Evolutionary conservation across 1,140 invertebrate genomes (phyloP), one percentile per base, ranked within the genome.

Genomic region (Himalopsyche phryganea): DNA sequence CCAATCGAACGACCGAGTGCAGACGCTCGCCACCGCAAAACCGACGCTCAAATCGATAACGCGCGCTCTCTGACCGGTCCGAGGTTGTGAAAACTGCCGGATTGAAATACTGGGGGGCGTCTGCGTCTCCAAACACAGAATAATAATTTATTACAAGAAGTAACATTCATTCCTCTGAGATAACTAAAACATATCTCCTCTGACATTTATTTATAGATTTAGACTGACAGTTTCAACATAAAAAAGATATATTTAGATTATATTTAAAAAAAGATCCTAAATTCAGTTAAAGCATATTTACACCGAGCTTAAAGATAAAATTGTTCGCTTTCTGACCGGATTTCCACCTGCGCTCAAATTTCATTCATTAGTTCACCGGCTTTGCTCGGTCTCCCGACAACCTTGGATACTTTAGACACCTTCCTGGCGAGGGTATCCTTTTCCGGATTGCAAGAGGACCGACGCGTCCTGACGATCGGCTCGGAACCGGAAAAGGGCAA

Each of bases 401-500:
- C 58, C 60, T 62, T 66, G 36, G 32, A 52, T 17, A 58, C 44
- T 54, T 58, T 63, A 14, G 49, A 53, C 32, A 66, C 38, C 63
- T 65, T 67, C 45, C 63, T 65, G 11, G 11, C 62, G 19, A 53
- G 19, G 1, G 65, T 40, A 7, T 51, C 47, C 41, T 41, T 40
- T 15, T 65, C 59, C 1, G 63, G 35, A 14, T 55, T 61, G 20
- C 53, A 41, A 35, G 74, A 75, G 49, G 78, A 75, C 20, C 78
- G 68, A 17, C 80, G 61, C 6, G 79, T 80, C 28, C 79, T 65
- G 48, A 80, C 80, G 1, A 80, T 76, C 42, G 80, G 68, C 64
- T 80, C 77, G 9, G 76, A 75, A 67, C 80, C 80, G 14, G 75
- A 74, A 67, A 77, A 80, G 3, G 78, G 77, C 15, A 65, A 40